Evolutionary conservation across 2,888 invertebrate genomes (phyloP), one percentile per base, ranked within the genome.

Genomic region (Synanthedon vespiformis): DNA sequence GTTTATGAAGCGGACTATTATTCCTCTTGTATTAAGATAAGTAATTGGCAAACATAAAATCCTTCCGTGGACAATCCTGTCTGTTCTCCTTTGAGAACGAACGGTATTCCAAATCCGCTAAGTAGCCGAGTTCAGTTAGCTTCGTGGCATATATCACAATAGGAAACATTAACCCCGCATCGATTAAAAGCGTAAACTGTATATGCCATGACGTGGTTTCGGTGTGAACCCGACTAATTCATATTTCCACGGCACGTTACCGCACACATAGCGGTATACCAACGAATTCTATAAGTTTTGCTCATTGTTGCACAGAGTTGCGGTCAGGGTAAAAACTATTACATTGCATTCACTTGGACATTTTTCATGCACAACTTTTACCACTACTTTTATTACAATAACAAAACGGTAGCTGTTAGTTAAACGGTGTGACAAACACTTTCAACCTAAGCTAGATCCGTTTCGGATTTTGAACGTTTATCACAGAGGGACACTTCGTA

Each of bases 171-270:
- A 44, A 12, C 48, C 34, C 34, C 22, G 18, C 48, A 48, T 48
- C 48, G 48, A 48, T 48, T 48, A 48, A 48, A 48, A 12, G 48
- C 12, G 34, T 48, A 48, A 12, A 14, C 13, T 63, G 66, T 59
- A 55, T 53, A 54, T 59, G 49, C 55, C 59, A 61, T 67, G 64
- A 34, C 68, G 65, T 70, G 70, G 67, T 67, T 75, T 67, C 62
- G 66, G 51, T 53, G 54, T 51, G 51, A 57, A 55, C 66, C 64
- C 66, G 58, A 64, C 64, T 67, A 70, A 71, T 69, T 67, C 67
- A 61, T 67, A 71, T 69, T 69, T 64, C 62, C 55, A 62, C 61
- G 59, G 58, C 57, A 61, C 65, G 67, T 72, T 72, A 66, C 59
- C 60, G 61, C 48, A 16, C 16, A 48, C 54, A 52, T 75, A 76